These are phyloP conservation scores for Edolisoma coerulescens DNA, from an alignment of 2,113 vertebrate genomes.

Conservation along the genomic window DNA sequence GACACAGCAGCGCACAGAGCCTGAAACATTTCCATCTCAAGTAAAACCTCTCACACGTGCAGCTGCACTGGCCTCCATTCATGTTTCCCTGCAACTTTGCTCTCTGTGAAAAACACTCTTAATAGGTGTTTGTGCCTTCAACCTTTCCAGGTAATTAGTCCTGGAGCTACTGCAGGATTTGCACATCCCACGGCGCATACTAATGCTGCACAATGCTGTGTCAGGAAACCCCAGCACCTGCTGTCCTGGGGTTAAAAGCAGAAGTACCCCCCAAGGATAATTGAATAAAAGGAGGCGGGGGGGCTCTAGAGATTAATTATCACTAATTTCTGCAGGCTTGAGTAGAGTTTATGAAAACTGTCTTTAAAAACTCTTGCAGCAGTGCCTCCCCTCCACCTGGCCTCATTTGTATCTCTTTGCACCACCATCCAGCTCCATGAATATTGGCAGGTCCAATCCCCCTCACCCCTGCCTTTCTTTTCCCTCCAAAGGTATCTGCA, in stretches of 20 bases:
- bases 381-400: no score
- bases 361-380: not conserved
- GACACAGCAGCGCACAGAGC: not conserved
- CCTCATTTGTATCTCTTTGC: not conserved
- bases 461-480: not conserved
- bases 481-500: not conserved
- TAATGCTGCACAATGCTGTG: not conserved
- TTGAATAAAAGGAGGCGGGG: not conserved
- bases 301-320: slow-evolving; percentile 24
- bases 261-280: not conserved
- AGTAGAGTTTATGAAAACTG: not conserved
- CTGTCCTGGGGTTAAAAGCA: not conserved
- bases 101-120: not conserved
- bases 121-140: slow-evolving; percentile 17
- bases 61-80: not conserved
- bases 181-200: not conserved
- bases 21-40: not conserved
- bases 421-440: not conserved
- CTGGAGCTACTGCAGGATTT: not conserved
- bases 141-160: slow-evolving; percentile 47
- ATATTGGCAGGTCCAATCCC: not conserved
- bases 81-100: not conserved
- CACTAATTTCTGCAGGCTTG: not conserved
- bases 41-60: not conserved
- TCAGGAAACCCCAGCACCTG: slow-evolving; percentile 4